These are phyloP conservation scores for Lottia scabra DNA, from an alignment of 2,888 invertebrate species.

Conservation along the genomic window DNA sequence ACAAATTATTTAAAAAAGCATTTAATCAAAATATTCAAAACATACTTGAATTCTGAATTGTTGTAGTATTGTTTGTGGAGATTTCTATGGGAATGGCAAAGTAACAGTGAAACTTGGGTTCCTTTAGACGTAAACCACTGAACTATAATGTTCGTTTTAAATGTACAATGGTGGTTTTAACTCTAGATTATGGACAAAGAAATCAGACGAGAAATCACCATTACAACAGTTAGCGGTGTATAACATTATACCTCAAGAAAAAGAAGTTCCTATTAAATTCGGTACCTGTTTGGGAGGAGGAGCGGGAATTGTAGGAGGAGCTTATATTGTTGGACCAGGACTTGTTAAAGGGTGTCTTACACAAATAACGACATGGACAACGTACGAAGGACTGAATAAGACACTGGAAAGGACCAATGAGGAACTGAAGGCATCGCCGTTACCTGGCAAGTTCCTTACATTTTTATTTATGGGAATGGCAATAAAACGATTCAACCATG, in stretches of 20 bases:
- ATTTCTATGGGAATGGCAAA: too few species aligned
- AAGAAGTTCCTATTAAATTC: conserved; percentile 12
- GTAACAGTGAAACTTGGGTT: too few species aligned
- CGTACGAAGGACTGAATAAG: conserved; percentile 39
- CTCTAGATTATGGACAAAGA: conserved; percentile 45
- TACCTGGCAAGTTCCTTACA: conserved; percentile 36
- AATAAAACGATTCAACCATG: too few species aligned
- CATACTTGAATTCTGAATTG: too few species aligned
- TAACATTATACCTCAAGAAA: conserved; percentile 41
- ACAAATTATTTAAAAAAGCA: too few species aligned
- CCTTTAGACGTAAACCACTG: too few species aligned
- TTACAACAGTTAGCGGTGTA: conserved; percentile 45
- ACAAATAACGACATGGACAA: conserved; percentile 10
- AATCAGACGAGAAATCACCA: conserved; percentile 22
- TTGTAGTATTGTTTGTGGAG: too few species aligned
- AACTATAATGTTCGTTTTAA: too few species aligned
- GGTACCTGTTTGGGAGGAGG: neutral
- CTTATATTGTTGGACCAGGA: neutral
- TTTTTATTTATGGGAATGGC: too few species aligned
- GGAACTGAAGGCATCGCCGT: conserved; percentile 31
- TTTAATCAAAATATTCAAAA: too few species aligned
- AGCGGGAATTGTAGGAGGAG: neutral
- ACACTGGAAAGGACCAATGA: conserved; percentile 40
- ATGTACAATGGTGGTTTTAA: neutral
- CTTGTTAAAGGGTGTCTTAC: neutral